Conservation (phyloP, 1,140 invertebrate genomes). For the Heliconius eleuchia region DNA sequence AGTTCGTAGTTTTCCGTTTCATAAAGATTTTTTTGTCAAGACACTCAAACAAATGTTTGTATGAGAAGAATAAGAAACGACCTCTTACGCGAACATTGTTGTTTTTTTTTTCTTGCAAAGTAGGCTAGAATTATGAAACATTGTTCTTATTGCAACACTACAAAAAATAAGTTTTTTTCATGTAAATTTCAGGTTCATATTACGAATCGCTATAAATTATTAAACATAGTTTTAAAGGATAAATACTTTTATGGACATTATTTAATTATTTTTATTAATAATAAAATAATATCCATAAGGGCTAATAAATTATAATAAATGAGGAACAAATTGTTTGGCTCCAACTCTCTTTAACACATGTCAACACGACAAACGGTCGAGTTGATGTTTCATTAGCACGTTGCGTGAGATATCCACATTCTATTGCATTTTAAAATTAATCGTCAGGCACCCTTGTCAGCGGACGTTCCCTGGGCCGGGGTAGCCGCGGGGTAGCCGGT, state of each 20-base stretch:
- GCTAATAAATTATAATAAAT: constrained; percentile 7
- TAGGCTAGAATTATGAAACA: constrained; percentile 18
- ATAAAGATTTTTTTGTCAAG: constrained; percentile 23
- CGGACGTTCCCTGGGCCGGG: constrained; percentile 42
- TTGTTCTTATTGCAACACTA: not conserved
- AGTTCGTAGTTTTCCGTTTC: constrained; percentile 16
- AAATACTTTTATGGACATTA: not conserved
- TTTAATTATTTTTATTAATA: not conserved
- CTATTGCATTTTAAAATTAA: constrained; percentile 72
- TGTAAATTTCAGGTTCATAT: not conserved
- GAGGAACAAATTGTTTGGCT: constrained; percentile 13
- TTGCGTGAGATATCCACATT: constrained; percentile 65
- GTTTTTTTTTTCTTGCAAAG: constrained; percentile 17
- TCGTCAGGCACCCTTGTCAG: constrained; percentile 66
- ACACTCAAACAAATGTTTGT: constrained; percentile 22
- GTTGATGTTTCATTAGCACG: constrained; percentile 35
- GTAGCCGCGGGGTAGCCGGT: constrained; percentile 53
- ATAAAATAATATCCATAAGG: not conserved
- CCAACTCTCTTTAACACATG: constrained; percentile 20
- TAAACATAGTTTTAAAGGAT: not conserved
- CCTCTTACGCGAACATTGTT: constrained; percentile 25
- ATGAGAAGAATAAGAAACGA: constrained; percentile 25
- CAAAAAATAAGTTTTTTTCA: too few species aligned
- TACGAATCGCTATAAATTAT: not conserved
- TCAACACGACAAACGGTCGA: constrained; percentile 23